Conservation (phyloP, 2,888 invertebrate genomes). For the Trachelus tabidus region DNA sequence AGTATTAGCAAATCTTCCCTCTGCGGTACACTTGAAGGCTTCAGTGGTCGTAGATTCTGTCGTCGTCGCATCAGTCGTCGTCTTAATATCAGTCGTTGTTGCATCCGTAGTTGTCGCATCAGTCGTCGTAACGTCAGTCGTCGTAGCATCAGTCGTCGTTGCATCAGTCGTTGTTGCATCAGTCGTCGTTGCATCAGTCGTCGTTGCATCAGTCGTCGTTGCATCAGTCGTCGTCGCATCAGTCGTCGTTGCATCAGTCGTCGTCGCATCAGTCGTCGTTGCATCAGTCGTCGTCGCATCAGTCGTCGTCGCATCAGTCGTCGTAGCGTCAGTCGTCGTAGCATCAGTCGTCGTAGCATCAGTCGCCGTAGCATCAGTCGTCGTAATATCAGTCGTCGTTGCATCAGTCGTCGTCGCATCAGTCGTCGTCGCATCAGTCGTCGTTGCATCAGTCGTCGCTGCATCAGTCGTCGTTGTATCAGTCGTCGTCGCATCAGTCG, state of each 20-base stretch:
- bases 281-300: not conserved
- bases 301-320: constrained; percentile 5
- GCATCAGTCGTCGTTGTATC: not conserved
- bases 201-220: not conserved
- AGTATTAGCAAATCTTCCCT: constrained; percentile 26
- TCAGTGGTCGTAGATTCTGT: constrained; percentile 11
- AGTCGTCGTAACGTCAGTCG: too few species aligned
- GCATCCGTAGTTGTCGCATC: not conserved
- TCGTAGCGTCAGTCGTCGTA: not conserved
- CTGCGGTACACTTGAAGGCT: constrained; percentile 13
- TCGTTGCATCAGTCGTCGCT: not conserved
- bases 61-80: too few species aligned
- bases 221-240: not conserved
- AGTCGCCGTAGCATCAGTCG: too few species aligned
- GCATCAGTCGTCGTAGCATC: not conserved
- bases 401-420: not conserved
- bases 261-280: not conserved
- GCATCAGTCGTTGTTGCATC: not conserved
- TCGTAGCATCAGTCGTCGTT: not conserved
- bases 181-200: not conserved
- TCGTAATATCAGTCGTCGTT: not conserved
- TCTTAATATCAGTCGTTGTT: not conserved
- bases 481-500: not conserved
- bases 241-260: not conserved
- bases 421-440: not conserved